Evolutionary conservation across 2,797 vertebrate species (phyloP), one percentile per base, ranked within the genome.

Genomic region (Darevskia mixta): DNA sequence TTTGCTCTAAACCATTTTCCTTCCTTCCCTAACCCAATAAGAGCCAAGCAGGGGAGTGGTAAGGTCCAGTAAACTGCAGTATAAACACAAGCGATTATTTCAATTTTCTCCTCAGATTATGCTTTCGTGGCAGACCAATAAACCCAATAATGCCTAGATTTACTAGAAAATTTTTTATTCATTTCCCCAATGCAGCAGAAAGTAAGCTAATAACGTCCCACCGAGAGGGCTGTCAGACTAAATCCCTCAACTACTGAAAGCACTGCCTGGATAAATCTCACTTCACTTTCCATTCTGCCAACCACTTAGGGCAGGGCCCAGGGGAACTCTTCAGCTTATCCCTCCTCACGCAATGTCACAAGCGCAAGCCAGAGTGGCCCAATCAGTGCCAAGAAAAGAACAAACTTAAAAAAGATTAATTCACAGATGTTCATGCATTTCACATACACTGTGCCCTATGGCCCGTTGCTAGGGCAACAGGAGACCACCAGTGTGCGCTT

Each of bases 381-480:
- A 94, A 92, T 95, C 86, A 86, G 93, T 94, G 95, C 95, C 95
- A 96, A 96, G 95, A 96, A 96, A 97, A 96, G 96, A 97, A 97
- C 95, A 97, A 96, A 96, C 97, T 73, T 97, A 96, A 97, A 94
- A 96, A 97, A 98, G 97, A 97, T 98, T 98, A 98, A 98, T 97
- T 97, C 96, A 95, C 98, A 98, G 98, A 98, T 98, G 97, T 98
- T 98, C 97, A 97, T 97, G 96, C 97, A 97, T 97, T 97, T 97
- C 97, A 98, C 97, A 98, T 96, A 97, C 96, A 97, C 96, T 95
- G 96, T 98, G 97, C 96, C 98, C 98, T 96, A 96, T 97, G 97
- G 97, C 97, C 97, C 1, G 98, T 99, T 98, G 98, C 98, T 98
- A 98, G 97, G 98, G 98, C 96, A 98, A 99, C 98, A 0, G 92